These are phyloP conservation scores for Ecliptopera silaceata DNA, from an alignment of 2,888 invertebrate genomes.

Conservation along the genomic window DNA sequence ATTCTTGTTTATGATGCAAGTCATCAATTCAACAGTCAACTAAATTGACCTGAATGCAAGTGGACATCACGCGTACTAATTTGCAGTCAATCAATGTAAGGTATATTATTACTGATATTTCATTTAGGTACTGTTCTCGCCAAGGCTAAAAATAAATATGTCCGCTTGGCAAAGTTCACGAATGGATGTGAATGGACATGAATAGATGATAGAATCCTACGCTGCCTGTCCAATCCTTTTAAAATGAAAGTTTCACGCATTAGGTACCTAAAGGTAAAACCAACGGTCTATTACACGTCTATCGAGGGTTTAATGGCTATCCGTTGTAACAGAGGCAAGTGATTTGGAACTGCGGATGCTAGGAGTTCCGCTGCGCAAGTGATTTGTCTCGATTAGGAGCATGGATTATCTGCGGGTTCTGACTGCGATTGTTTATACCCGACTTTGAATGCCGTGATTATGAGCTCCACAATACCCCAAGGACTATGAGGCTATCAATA, in stretches of 20 bases:
- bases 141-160: too few species aligned
- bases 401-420: neutral
- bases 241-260: neutral
- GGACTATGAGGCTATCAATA: neutral
- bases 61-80: neutral
- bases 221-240: too few species aligned
- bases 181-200: neutral
- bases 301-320: neutral
- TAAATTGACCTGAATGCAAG: slow-evolving; percentile 10
- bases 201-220: too few species aligned
- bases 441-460: neutral
- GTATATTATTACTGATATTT: too few species aligned
- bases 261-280: too few species aligned
- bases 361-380: neutral
- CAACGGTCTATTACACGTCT: neutral
- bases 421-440: neutral
- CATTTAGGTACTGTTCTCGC: too few species aligned
- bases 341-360: slow-evolving; percentile 4
- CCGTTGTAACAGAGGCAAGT: slow-evolving; percentile 5
- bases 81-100: slow-evolving; percentile 6
- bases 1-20: slow-evolving; percentile 1
- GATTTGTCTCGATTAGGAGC: slow-evolving; percentile 5
- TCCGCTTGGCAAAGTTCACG: neutral
- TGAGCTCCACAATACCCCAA: neutral
- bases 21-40: slow-evolving; percentile 10